Evolutionary conservation across 2,888 invertebrate species (phyloP).

Genomic region (Clanis bilineata): DNA sequence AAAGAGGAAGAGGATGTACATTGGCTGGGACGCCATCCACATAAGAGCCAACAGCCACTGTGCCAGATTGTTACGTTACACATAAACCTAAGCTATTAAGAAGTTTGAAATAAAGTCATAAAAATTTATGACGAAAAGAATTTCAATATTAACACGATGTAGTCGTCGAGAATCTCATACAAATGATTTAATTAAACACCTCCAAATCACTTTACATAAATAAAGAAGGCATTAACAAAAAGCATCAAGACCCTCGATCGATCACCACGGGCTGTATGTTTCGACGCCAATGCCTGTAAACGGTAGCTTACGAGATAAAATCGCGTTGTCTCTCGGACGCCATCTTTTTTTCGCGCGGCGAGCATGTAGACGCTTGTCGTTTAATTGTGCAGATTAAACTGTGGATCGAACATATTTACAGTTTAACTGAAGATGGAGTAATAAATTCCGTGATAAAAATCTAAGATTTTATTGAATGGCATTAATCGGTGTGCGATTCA

Average conservation of each 20-base stretch:
- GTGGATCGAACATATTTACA: conserved; percentile 26
- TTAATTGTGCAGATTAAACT: conserved; percentile 42
- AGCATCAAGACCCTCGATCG: conserved; percentile 27
- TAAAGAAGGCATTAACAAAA: conserved; percentile 16
- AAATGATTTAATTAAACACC: neutral
- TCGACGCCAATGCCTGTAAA: conserved; percentile 42
- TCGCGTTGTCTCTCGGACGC: conserved; percentile 47
- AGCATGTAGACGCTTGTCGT: conserved; percentile 27
- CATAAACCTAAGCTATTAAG: too few relatives aligned
- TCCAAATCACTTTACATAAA: neutral
- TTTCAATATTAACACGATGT: too few relatives aligned
- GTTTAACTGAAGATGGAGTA: conserved; percentile 22
- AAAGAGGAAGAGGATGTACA: too few relatives aligned
- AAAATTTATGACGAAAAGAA: too few relatives aligned
- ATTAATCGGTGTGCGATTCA: conserved; percentile 32
- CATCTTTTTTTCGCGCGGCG: conserved; percentile 38
- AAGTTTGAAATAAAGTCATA: too few relatives aligned
- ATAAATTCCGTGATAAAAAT: conserved; percentile 44
- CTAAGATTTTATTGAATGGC: conserved; percentile 40
- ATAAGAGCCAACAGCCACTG: too few relatives aligned
- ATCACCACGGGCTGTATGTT: conserved; percentile 34
- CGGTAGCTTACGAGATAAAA: conserved; percentile 58
- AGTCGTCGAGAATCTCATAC: too few relatives aligned
- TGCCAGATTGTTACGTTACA: too few relatives aligned
- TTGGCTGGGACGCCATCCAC: too few relatives aligned